A percentile compares a stretch with the other conserved stretches of the same genome.
Conservation (phyloP, 2,888 invertebrate species). For the Steinernema carpocapsae region DNA sequence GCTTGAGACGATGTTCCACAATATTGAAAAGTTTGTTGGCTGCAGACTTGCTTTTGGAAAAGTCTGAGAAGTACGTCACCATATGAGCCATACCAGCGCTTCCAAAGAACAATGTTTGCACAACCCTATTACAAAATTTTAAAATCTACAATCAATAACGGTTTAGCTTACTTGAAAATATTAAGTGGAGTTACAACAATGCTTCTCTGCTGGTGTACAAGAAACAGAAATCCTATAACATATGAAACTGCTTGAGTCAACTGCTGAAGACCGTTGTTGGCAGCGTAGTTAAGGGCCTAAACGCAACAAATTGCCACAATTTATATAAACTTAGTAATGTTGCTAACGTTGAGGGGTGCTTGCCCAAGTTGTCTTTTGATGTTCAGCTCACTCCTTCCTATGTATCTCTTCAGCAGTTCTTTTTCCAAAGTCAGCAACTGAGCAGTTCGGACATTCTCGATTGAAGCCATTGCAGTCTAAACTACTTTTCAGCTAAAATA, state of each 20-base stretch:
- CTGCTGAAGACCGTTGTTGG: conserved; percentile 8
- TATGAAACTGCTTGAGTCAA: not conserved
- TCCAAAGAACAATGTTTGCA: conserved; percentile 10
- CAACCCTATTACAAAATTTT: no score
- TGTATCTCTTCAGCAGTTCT: not conserved
- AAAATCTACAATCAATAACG: no score
- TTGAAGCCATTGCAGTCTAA: not conserved
- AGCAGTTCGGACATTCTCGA: not conserved
- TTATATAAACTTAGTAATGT: not conserved
- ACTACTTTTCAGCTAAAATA: no score
- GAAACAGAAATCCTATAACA: not conserved
- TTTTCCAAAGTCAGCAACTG: conserved; percentile 3
- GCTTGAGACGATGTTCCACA: not conserved
- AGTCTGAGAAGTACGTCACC: not conserved
- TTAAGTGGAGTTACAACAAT: not conserved
- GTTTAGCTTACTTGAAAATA: conserved; percentile 16
- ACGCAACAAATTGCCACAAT: not conserved
- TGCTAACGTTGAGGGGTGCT: not conserved
- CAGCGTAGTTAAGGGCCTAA: not conserved
- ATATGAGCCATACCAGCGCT: not conserved
- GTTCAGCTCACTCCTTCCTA: not conserved
- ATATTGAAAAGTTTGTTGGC: not conserved
- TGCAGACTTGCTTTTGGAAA: not conserved
- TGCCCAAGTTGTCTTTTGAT: not conserved
- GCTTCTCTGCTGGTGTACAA: conserved; percentile 1